Base-by-base conservation (phyloP, 2,113 vertebrate species). In the Prolemur simus region DNA sequence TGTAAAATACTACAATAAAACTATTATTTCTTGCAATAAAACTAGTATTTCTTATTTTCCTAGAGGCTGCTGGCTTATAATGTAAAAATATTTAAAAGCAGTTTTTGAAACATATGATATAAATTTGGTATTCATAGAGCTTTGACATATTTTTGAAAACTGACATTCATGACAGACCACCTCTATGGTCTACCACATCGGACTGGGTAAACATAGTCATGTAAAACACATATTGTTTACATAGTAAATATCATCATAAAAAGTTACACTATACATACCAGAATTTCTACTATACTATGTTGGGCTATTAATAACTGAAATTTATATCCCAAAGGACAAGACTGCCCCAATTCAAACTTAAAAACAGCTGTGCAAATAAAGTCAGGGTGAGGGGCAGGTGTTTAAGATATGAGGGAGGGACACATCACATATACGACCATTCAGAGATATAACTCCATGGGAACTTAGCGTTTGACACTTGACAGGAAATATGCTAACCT, bases 311-410 rank as follows among this genome's bases (percentile, higher is more conserved):
- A 96, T 95, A 97, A 96, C 81, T 94, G 80, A 83, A 84, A 96
- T 92, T 96, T 92, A 96, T 15, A 96, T 95, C 86, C 95, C 94
- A 95, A 91, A 94, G 56, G 85, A 45, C 17, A 83, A 95, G 6
- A 74, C 11, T 82, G 66, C 32, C 54, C 15, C 71, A 86, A 74
- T 56, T 85, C 84, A 94, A 95, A 95, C 45, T 82, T 90, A 52
- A 92, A 97, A 90, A 95, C 96, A 98, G 88, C 81, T 97, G 94
- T 96, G 71, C 39, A 97, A 94, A 98, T 93, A 92, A 83, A 92
- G 78, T 84, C 13, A 97, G 84, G 64, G 66, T 69, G 42, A 92
- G 63, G n/a, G 83, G 52, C 74, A 97, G 81, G 60, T 96, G 37
- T 49, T 6, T 87, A 92, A 90, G 90, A 96, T 74, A 93, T 39